Conservation (phyloP, 1,140 invertebrate species). For the Drosophila bocki region DNA sequence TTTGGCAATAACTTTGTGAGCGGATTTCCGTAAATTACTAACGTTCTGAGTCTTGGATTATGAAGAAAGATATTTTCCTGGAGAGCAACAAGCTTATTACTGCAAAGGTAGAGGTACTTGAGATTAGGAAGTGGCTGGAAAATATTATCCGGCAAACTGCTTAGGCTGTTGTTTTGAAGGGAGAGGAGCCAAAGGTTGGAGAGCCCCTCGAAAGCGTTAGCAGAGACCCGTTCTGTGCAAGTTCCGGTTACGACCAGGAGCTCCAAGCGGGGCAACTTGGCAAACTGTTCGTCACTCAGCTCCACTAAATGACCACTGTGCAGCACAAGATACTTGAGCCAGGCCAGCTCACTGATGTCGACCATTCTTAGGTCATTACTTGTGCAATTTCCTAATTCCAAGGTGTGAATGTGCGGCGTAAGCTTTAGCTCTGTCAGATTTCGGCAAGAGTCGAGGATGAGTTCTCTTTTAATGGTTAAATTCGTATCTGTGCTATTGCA, state of each 20-base stretch:
- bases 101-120: constrained; percentile 55
- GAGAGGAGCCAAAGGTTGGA: constrained; percentile 37
- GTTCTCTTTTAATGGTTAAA: constrained; percentile 21
- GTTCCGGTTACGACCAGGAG: constrained; percentile 51
- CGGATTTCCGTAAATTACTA: constrained; percentile 55
- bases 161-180: constrained; percentile 56
- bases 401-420: constrained; percentile 40
- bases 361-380: constrained; percentile 22
- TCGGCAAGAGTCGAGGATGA: constrained; percentile 42
- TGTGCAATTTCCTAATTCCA: constrained; percentile 55
- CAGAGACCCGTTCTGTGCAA: constrained; percentile 22
- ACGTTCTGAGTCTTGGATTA: constrained; percentile 41
- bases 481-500: not conserved
- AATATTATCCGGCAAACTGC: constrained; percentile 9
- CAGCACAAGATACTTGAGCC: constrained; percentile 37
- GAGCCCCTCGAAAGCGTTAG: constrained; percentile 48
- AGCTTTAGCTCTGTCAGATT: constrained; percentile 29
- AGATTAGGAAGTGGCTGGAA: constrained; percentile 45
- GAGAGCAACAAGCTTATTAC: constrained; percentile 48
- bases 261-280: constrained; percentile 22
- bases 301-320: constrained; percentile 40
- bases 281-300: constrained; percentile 46
- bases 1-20: constrained; percentile 10
- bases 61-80: constrained; percentile 31
- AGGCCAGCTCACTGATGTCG: not conserved